Evolutionary conservation across 1,140 invertebrate genomes (phyloP), one percentile per base, ranked within the genome.

Genomic region (Spodoptera litura): DNA sequence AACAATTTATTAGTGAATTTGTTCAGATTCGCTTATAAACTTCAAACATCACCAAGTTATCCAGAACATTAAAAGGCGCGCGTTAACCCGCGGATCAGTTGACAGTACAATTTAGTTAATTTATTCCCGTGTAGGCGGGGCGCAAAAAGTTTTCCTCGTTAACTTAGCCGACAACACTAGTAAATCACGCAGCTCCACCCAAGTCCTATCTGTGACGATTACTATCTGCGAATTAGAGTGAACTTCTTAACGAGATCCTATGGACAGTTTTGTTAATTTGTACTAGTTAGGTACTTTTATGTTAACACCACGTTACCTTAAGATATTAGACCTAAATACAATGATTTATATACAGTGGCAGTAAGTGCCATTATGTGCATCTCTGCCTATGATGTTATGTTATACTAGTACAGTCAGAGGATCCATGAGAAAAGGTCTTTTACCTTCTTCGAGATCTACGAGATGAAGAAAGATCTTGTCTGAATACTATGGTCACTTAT

Each of bases 141-240:
- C 89, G 82, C 89, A 92, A 92, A 90, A 92, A 92, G 87, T 91
- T 91, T 85, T 81, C 85, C 87, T 92, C 89, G 87, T 91, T 90
- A 91, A 90, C 84, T 86, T 79, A 84, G 88, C 86, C 86, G 86
- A 90, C 88, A 89, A 90, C 84, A 86, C 83, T 83, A 87, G 83
- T 93, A 91, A 93, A 91, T 93, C 91, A 91, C 83, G 80, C 62
- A 61, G 56, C 82, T 61, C 58, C 78, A 85, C 81, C 86, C 83
- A 78, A 83, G 79, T 87, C 83, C 79, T 88, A 89, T 91, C 89
- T 86, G 56, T 78, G 81, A 85, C 78, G 89, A 91, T 93, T 87
- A 86, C 87, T 87, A 91, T 93, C 89, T 89, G 82, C 86, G 85
- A 89, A 89, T 90, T 90, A 88, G 87, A 85, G 86, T 82, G 79